Base-by-base conservation (phyloP, 2,797 vertebrate species). In the Spatula versicolor region DNA sequence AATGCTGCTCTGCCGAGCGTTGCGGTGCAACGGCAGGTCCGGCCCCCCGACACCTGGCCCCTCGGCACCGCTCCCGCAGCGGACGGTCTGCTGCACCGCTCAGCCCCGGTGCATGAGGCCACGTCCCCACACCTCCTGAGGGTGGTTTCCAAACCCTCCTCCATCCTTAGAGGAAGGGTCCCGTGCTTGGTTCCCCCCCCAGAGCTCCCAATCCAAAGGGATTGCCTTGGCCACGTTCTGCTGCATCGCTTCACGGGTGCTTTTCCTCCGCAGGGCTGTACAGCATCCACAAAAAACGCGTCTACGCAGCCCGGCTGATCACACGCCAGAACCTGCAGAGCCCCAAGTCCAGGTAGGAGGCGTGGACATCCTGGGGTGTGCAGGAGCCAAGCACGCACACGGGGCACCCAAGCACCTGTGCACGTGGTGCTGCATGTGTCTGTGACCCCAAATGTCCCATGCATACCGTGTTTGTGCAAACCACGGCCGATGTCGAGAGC, bases 281-380 rank as follows among this genome's bases (percentile, higher is more conserved):
- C 97, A 98, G 55, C 64, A 97, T 99, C 96, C 99, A 99, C 98
- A 99, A 99, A 97, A 99, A 99, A 93, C 98, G 98, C 2, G 99
- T 99, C 69, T 98, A 97, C 2, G 98, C 98, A 4, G 99, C 99
- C 37, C 98, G 99, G 91, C 98, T 99, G 59, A 97, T 99, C 17
- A 95, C 98, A 46, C 98, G 99, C 62, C 98, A 99, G 94, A 99
- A 99, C 96, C 98, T 99, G 54, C 99, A 99, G 97, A 99, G 98
- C 91, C 94, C 98, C 16, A 99, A 99, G 95, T 99, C 99, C 91
- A 99, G 99, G 99, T 99, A 98, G 95, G 98, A 87, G 13, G 3
- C 1, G 25, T 23, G 0, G 21, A 69, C 21, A 5, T 23, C 8
- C 88, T 1, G 0, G 41, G 33, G 77, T 28, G 31, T 33, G n/a